Conservation (phyloP, 2,888 invertebrate genomes). For the Cinara cedri region DNA sequence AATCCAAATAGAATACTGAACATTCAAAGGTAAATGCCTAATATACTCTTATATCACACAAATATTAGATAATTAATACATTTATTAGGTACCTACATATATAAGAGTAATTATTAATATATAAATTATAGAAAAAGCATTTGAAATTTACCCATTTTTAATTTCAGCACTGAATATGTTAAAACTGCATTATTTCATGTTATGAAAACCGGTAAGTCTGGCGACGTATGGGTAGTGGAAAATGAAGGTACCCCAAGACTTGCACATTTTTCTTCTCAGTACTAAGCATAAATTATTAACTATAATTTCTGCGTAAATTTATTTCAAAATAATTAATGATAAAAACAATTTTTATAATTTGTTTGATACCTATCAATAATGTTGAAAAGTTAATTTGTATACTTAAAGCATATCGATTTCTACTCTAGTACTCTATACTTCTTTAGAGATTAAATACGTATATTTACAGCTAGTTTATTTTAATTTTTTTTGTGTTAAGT, state of each 20-base stretch:
- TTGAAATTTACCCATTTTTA: background rate
- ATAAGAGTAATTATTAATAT: background rate
- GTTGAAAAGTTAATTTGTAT: too few relatives aligned
- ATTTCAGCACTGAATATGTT: constrained; percentile 23
- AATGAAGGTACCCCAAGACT: constrained; percentile 27
- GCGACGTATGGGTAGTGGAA: constrained; percentile 33
- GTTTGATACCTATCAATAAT: too few relatives aligned
- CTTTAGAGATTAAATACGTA: too few relatives aligned
- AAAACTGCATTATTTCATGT: constrained; percentile 26
- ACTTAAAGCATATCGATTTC: too few relatives aligned
- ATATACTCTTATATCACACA: background rate
- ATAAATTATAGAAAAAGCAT: too few relatives aligned
- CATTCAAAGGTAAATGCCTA: constrained; percentile 32
- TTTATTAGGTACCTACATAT: too few relatives aligned
- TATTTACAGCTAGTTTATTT: too few relatives aligned
- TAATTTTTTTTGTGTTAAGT: too few relatives aligned
- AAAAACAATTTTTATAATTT: too few relatives aligned
- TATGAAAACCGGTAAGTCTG: constrained; percentile 11
- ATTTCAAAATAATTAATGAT: too few relatives aligned
- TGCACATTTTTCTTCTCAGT: background rate
- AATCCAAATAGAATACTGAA: constrained; percentile 14
- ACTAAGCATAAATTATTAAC: background rate
- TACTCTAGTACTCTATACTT: too few relatives aligned
- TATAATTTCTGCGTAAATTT: too few relatives aligned
- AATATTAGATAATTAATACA: background rate